A percentile compares a stretch with the other conserved stretches of the same genome.
Conservation (phyloP, 2,888 invertebrate genomes). For the Galerucella calmariensis region DNA sequence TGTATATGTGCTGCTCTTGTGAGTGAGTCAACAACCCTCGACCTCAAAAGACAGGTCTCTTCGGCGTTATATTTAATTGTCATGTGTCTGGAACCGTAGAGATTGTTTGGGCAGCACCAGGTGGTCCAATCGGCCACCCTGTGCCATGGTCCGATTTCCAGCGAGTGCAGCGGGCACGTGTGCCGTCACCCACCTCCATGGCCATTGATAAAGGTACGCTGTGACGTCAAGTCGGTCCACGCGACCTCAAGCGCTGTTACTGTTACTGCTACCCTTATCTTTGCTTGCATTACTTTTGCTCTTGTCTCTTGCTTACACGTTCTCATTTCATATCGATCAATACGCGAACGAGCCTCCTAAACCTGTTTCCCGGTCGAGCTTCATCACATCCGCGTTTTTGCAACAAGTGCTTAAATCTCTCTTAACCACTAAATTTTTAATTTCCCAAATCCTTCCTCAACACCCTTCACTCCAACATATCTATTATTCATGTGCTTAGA, state of each 20-base stretch:
- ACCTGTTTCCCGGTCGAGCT: slow-evolving; percentile 42
- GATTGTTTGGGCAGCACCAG: slow-evolving; percentile 37
- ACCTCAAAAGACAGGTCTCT: slow-evolving; percentile 35
- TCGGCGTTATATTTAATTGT: slow-evolving; percentile 29
- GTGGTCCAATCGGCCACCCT: slow-evolving; percentile 40
- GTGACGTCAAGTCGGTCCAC: slow-evolving; percentile 55
- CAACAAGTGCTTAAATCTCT: slow-evolving; percentile 39
- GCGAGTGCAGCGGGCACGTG: slow-evolving; percentile 62
- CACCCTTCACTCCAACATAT: slow-evolving; percentile 26
- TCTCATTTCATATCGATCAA: slow-evolving; percentile 43
- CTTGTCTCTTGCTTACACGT: slow-evolving; percentile 27
- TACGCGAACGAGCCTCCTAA: slow-evolving; percentile 40
- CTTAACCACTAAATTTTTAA: slow-evolving; percentile 1
- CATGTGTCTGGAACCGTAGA: slow-evolving; percentile 37
- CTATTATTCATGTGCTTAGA: slow-evolving; percentile 2
- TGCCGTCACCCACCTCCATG: slow-evolving; percentile 63
- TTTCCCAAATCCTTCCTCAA: slow-evolving; percentile 27
- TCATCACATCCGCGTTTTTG: slow-evolving; percentile 36
- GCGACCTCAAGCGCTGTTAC: slow-evolving; percentile 30
- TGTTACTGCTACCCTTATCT: slow-evolving; percentile 18
- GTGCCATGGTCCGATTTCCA: slow-evolving; percentile 50
- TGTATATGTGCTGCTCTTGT: slow-evolving; percentile 52
- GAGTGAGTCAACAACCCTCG: slow-evolving; percentile 45
- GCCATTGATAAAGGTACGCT: slow-evolving; percentile 65
- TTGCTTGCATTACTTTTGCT: slow-evolving; percentile 12